A percentile compares a stretch with the other conserved stretches of the same genome.
These are phyloP conservation scores for Watsonalla cultraria DNA, from an alignment of 2,888 invertebrate genomes.

Conservation along the genomic window DNA sequence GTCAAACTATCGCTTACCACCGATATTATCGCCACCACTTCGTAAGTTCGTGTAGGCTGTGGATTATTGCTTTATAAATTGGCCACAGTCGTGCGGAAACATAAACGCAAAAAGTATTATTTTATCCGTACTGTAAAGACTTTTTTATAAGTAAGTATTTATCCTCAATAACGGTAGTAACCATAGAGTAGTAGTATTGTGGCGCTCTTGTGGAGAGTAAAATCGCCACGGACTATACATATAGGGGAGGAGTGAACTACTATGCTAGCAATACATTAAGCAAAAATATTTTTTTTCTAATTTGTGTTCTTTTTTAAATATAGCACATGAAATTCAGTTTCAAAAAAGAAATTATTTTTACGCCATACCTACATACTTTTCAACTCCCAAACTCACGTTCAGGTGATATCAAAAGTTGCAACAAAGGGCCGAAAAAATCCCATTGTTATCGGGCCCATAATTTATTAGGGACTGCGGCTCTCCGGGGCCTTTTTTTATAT, in stretches of 20 bases:
- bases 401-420: slow-evolving; percentile 78
- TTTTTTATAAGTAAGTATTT: too few relatives aligned
- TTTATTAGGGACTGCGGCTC: slow-evolving; percentile 74
- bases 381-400: slow-evolving; percentile 37
- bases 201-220: too few relatives aligned
- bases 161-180: too few relatives aligned
- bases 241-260: too few relatives aligned
- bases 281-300: too few relatives aligned
- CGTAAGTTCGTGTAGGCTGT: slow-evolving; percentile 56
- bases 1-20: slow-evolving; percentile 65
- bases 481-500: slow-evolving; percentile 78
- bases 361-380: not conserved
- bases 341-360: not conserved
- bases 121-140: not conserved
- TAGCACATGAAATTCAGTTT: too few relatives aligned
- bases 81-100: slow-evolving; percentile 53
- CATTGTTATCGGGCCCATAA: slow-evolving; percentile 79
- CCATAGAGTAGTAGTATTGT: too few relatives aligned
- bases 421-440: slow-evolving; percentile 77
- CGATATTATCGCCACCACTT: slow-evolving; percentile 67
- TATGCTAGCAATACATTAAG: too few relatives aligned
- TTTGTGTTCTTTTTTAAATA: too few relatives aligned
- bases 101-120: not conserved
- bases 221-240: too few relatives aligned
- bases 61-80: slow-evolving; percentile 79